Conservation (phyloP, 2,113 vertebrate species). For the Myiozetetes cayanensis region DNA sequence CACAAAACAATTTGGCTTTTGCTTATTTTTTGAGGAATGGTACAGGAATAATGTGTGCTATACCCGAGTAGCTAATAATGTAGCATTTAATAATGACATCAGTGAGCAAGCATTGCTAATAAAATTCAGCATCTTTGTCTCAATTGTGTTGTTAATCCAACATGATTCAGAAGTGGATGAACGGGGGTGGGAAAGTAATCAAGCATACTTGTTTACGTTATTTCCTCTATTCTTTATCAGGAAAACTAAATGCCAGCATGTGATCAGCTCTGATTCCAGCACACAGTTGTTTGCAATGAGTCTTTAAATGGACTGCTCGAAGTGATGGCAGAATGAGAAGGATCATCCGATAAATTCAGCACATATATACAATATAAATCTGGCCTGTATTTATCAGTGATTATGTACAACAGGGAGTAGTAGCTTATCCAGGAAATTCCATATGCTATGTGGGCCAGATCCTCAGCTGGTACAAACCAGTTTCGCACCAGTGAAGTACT, state of each 20-base stretch:
- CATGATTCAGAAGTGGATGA: constrained; percentile 67
- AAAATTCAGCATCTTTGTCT: constrained; percentile 60
- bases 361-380: constrained; percentile 15
- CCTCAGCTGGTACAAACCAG: constrained; percentile 32
- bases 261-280: constrained; percentile 50
- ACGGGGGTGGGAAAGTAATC: constrained; percentile 64
- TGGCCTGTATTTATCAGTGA: constrained; percentile 18
- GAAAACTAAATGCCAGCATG: constrained; percentile 59
- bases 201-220: constrained; percentile 62
- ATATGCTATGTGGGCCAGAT: constrained; percentile 31
- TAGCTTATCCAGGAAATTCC: constrained; percentile 47
- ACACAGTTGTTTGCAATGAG: neutral
- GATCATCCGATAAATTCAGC: neutral
- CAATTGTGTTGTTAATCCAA: constrained; percentile 65
- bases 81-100: constrained; percentile 61
- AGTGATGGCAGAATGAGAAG: constrained; percentile 14
- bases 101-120: constrained; percentile 61
- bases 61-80: constrained; percentile 52
- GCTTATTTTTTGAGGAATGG: constrained; percentile 32
- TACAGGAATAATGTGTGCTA: constrained; percentile 32
- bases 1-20: constrained; percentile 54
- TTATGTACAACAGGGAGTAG: constrained; percentile 13
- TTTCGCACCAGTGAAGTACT: constrained; percentile 29
- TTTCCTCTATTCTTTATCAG: constrained; percentile 65
- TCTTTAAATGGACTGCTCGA: neutral